These are phyloP conservation scores for Coluber constrictor DNA, from an alignment of 2,797 vertebrate genomes.

Conservation along the genomic window DNA sequence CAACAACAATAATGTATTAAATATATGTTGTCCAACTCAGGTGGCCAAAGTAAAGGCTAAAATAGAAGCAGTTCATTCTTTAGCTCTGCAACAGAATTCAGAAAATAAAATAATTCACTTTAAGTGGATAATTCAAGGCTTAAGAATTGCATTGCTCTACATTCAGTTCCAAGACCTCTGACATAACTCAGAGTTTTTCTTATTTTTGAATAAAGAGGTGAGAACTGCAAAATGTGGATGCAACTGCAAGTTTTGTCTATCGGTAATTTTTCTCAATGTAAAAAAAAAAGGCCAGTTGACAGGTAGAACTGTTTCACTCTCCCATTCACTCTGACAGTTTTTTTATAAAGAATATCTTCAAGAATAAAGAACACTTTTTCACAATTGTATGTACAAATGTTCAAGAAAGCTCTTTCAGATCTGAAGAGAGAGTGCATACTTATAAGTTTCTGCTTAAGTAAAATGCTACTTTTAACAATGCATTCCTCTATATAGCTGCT, in stretches of 20 bases:
- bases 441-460: not conserved
- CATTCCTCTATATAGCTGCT: not conserved
- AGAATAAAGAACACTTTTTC: not conserved
- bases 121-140: not conserved
- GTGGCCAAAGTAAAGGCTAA: not conserved
- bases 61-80: not conserved
- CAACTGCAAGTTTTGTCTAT: not conserved
- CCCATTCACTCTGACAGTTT: not conserved
- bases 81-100: not conserved
- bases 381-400: not conserved
- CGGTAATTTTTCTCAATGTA: not conserved
- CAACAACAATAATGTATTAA: not conserved
- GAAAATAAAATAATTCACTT: not conserved
- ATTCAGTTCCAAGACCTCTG: not conserved
- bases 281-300: not conserved
- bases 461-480: not conserved
- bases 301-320: not conserved
- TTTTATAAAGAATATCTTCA: not conserved
- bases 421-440: not conserved
- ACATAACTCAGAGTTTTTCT: not conserved
- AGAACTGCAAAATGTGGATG: not conserved
- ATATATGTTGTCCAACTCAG: not conserved
- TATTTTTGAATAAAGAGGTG: not conserved
- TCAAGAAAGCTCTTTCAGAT: not conserved
- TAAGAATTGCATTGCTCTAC: not conserved